Evolutionary conservation across 2,888 invertebrate genomes (phyloP), one percentile per base, ranked within the genome.

Genomic region (Urechis unicinctus): DNA sequence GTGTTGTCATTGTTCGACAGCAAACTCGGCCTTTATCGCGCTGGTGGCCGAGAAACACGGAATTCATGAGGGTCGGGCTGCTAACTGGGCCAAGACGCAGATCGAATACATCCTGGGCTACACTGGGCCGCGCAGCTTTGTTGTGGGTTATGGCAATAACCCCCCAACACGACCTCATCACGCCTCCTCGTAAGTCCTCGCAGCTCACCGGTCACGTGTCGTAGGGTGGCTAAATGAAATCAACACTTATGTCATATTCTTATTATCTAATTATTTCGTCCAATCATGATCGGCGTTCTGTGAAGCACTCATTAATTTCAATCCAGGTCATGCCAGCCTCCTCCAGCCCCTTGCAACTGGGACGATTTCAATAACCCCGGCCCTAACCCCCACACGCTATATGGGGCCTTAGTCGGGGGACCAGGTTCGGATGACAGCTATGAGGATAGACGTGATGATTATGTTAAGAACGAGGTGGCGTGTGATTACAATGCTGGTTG

Each of bases 401-500:
- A 65, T 44, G 74, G 74, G 2, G 74, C 73, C 4, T 57, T 74
- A 46, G 73, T 73, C 1, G 74, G 74, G 6, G 74, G 74, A 0
- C 74, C 74, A 2, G 70, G 66, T 28, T 43, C 42, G 13, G 60
- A 57, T 26, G 74, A 69, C 51, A 55, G 59, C 22, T 72, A 71
- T 56, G 58, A 53, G 4, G 73, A 74, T 56, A 59, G 60, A 43
- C 55, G 74, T 6, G 49, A 59, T 2, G 66, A 73, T 58, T 72
- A 68, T 58, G 62, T 67, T 26, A 65, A 61, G 42, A 73, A 72
- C 53, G 73, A 72, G 55, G 72, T 73, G 22, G 69, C 73, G 1
- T 64, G 64, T 50, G 71, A 72, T 57, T 74, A 72, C 59, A 74
- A 74, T 53, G 70, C 73, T 17, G 72, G 70, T 1, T 72, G 72